Evolutionary conservation across 2,888 invertebrate species (phyloP).

Genomic region (Epirrita christyi): DNA sequence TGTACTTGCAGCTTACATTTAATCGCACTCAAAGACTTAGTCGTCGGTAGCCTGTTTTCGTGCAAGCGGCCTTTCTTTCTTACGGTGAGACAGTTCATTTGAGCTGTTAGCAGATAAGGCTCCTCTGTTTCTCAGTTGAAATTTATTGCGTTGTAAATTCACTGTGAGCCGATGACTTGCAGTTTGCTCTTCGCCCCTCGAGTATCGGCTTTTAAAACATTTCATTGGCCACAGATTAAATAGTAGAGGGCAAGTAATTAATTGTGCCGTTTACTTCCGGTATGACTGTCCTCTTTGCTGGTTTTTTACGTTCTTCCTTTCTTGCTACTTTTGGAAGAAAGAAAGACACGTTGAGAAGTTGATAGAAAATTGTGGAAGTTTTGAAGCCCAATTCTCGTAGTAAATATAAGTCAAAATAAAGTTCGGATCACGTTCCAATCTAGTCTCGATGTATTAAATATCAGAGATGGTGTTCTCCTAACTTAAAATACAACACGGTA

Average conservation of each 20-base stretch:
- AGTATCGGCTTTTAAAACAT: conserved; percentile 69
- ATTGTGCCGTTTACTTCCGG: conserved; percentile 68
- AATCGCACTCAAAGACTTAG: background rate
- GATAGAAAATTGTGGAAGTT: background rate
- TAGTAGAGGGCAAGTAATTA: conserved; percentile 72
- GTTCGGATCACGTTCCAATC: too few relatives aligned
- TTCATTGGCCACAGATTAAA: conserved; percentile 44
- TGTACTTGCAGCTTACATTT: too few relatives aligned
- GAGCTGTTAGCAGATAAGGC: conserved; percentile 74
- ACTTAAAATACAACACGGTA: too few relatives aligned
- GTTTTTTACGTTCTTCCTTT: conserved; percentile 47
- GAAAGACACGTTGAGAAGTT: background rate
- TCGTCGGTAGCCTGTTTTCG: background rate
- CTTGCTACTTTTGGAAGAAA: conserved; percentile 5
- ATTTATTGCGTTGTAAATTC: conserved; percentile 79
- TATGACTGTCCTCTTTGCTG: conserved; percentile 57
- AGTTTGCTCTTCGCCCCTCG: conserved; percentile 54
- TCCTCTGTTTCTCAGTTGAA: conserved; percentile 65
- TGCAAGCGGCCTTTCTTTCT: conserved; percentile 46
- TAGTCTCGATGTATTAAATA: too few relatives aligned
- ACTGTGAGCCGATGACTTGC: conserved; percentile 71
- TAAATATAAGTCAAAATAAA: too few relatives aligned
- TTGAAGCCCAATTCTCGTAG: too few relatives aligned
- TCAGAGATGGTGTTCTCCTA: too few relatives aligned
- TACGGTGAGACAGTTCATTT: conserved; percentile 71